Percentiles rank a stretch among this genome's conserved stretches.
Evolutionary conservation across 2,888 invertebrate species (phyloP).

Genomic region (Camponotus fellah): DNA sequence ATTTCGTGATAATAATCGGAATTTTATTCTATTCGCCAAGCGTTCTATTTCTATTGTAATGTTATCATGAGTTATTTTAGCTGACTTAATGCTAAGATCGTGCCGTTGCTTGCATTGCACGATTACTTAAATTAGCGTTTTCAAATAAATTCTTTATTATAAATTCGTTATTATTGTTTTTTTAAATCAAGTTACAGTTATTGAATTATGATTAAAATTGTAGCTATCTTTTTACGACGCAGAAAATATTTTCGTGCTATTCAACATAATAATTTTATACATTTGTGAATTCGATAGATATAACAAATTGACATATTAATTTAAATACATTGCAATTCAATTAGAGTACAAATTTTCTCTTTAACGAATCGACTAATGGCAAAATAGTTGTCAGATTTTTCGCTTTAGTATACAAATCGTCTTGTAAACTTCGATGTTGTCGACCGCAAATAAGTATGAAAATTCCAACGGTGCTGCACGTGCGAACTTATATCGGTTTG

Average conservation of each 20-base stretch:
- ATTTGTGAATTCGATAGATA: background rate
- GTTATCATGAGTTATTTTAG: background rate
- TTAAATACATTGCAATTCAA: background rate
- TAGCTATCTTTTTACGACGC: background rate
- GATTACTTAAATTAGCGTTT: background rate
- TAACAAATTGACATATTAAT: constrained; percentile 25
- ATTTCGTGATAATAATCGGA: background rate
- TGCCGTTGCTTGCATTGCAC: background rate
- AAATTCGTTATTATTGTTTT: background rate
- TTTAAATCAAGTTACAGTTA: background rate
- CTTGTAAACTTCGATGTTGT: background rate
- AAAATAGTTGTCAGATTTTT: constrained; percentile 19
- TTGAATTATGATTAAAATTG: constrained; percentile 11
- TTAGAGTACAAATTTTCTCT: constrained; percentile 26
- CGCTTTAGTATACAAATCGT: constrained; percentile 13
- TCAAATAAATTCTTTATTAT: background rate
- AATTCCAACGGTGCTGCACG: constrained; percentile 4
- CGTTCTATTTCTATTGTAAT: background rate
- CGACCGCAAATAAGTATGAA: constrained; percentile 13
- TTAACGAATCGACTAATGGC: background rate
- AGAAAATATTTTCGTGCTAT: background rate
- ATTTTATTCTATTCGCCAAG: background rate
- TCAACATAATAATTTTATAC: background rate
- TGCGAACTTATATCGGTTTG: constrained; percentile 6
- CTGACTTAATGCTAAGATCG: background rate